phyloP scores from a whole-genome alignment of 2,113 vertebrate species.

The Nettapus auritus region DNA sequence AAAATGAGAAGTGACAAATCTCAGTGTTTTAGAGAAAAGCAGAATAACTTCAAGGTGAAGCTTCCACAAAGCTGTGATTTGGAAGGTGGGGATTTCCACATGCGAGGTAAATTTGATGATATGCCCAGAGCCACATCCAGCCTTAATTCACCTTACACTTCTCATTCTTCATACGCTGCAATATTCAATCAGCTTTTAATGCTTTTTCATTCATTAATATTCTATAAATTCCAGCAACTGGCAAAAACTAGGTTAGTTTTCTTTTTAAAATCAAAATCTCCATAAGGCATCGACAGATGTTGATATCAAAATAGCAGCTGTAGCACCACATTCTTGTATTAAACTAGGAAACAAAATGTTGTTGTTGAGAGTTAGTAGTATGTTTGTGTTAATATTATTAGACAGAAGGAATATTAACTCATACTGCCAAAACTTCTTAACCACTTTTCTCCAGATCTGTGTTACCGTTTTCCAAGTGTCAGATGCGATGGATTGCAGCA shows the following conservation, averaged over 20 bases:
- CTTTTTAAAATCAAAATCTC: conserved; percentile 40
- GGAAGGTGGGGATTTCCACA: neutral
- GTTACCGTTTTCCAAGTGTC: neutral
- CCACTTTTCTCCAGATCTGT: neutral
- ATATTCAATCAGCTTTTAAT: neutral
- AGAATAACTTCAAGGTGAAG: neutral
- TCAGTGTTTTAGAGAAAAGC: neutral
- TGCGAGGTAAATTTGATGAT: neutral
- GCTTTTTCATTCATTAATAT: neutral
- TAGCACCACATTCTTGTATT: neutral
- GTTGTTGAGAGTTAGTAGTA: conserved; percentile 12
- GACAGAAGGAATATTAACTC: neutral
- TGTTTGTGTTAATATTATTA: neutral
- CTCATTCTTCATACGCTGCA: neutral
- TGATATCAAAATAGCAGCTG: conserved; percentile 50
- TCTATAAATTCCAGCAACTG: neutral
- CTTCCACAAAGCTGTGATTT: neutral
- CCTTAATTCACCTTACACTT: neutral
- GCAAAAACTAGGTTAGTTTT: neutral
- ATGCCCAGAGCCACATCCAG: too few relatives aligned
- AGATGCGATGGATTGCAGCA: neutral
- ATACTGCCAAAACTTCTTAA: neutral
- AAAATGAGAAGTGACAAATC: neutral
- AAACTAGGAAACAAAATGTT: conserved; percentile 14
- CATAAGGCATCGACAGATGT: conserved; percentile 36